These are phyloP conservation scores for Bathynomus jamesi DNA, from an alignment of 1,140 invertebrate genomes.

Conservation along the genomic window DNA sequence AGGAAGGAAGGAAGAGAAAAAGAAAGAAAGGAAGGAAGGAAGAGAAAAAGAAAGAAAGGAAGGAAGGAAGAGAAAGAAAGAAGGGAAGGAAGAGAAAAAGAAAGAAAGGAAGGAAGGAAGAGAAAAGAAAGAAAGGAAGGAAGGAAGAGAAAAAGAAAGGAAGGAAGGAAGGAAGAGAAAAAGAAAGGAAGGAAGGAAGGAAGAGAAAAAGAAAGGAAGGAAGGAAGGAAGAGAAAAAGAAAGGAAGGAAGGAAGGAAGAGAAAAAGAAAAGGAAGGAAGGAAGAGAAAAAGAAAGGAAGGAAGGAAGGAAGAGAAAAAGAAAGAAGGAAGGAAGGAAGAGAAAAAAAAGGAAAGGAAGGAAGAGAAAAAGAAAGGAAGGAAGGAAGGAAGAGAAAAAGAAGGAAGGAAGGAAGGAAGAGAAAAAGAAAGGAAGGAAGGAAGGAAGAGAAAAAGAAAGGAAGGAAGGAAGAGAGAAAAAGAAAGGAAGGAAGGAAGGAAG, in stretches of 20 bases:
- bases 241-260: too few relatives aligned
- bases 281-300: too few relatives aligned
- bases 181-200: background rate
- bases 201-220: background rate
- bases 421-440: too few relatives aligned
- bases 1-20: conserved; percentile 2
- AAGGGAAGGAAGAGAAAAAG: too few relatives aligned
- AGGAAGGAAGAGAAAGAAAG: background rate
- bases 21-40: background rate
- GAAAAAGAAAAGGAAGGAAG: too few relatives aligned
- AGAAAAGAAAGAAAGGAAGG: background rate
- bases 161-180: background rate
- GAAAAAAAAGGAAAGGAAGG: too few relatives aligned
- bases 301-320: too few relatives aligned
- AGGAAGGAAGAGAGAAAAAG: too few relatives aligned
- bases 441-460: too few relatives aligned
- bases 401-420: background rate
- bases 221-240: background rate
- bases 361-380: too few relatives aligned
- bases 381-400: background rate
- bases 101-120: background rate
- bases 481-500: too few relatives aligned
- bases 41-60: background rate
- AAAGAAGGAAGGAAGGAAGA: too few relatives aligned
- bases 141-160: background rate